Base-by-base conservation (phyloP, 2,888 invertebrate species). In the Fragum fragum region DNA sequence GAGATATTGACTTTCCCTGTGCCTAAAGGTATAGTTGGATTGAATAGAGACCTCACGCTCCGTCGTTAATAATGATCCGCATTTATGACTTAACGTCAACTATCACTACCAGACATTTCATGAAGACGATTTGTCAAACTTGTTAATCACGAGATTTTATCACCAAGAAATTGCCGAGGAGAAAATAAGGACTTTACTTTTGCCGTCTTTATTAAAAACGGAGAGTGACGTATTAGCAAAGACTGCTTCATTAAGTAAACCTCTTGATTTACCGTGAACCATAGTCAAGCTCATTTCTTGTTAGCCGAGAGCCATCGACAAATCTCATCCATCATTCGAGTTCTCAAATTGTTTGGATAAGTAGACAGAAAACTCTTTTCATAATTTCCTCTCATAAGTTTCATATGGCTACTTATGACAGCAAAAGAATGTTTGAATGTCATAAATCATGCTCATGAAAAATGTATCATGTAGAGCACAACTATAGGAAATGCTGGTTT, bases 81-180 rank as follows among this genome's bases (percentile, higher is more conserved):
- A 83, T 83, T 83, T 77, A 83, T 74, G 79, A 76, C 74, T 80
- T 79, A 78, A 79, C 69, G 73, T 80, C 79, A 82, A 79, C 85
- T 74, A 82, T 85, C 85, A 85, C 68, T 79, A 59, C 63, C 85
- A 85, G 85, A 52, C 76, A 42, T 73, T 73, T 71, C 47, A 66
- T 29, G 32, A 36, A 75, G 75, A 57, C 52, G 79, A 79, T 77
- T 77, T 77, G 81, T 85, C 81, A 79, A 77, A 85, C 81, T 69
- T 66, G 77, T 57, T 23, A 57, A 57, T 81, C 81, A 81, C 23
- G 53, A 47, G 57, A 82, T 79, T 81, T 85, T 77, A 73, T 82
- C 75, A 26, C 71, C 32, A 69, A 79, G 73, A 80, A 85, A 75
- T 82, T 57, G 72, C 72, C 68, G 63, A 66, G 52, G 69, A 75